Evolutionary conservation across 2,888 invertebrate species (phyloP).

Genomic region (Spodoptera littoralis): DNA sequence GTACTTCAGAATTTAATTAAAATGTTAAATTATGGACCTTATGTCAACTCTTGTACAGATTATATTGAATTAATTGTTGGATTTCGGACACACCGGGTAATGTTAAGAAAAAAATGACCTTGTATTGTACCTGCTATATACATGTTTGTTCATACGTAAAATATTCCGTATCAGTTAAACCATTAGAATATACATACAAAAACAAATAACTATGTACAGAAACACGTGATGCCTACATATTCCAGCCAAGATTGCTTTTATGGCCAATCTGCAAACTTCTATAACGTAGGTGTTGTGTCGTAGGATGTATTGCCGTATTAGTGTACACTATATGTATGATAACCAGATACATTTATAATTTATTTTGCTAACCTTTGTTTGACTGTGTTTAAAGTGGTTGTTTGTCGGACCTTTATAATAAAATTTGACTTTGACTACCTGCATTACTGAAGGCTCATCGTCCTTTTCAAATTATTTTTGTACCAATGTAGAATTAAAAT

Average conservation of each 20-base stretch:
- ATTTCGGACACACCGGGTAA: too few species aligned
- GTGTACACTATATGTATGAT: too few species aligned
- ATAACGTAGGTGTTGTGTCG: conserved; percentile 40
- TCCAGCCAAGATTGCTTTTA: conserved; percentile 33
- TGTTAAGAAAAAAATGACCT: conserved; percentile 6
- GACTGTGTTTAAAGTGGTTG: conserved; percentile 12
- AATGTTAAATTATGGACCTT: conserved; percentile 11
- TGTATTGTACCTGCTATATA: conserved; percentile 5
- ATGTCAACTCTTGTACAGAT: too few species aligned
- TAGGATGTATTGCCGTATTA: conserved; percentile 37
- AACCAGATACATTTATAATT: too few species aligned
- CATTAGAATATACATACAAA: conserved; percentile 3
- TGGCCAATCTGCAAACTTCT: conserved; percentile 27
- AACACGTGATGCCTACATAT: conserved; percentile 15
- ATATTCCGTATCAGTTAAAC: conserved; percentile 16
- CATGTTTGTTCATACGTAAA: neutral
- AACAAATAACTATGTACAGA: conserved; percentile 7
- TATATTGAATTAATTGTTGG: too few species aligned
- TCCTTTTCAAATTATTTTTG: too few species aligned
- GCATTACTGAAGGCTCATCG: neutral
- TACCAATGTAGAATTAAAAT: too few species aligned
- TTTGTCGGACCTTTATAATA: conserved; percentile 3
- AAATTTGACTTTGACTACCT: neutral
- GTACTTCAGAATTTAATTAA: conserved; percentile 42
- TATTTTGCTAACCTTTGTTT: conserved; percentile 12